Conservation (phyloP, 2,888 invertebrate genomes). For the Sicus ferrugineus region DNA sequence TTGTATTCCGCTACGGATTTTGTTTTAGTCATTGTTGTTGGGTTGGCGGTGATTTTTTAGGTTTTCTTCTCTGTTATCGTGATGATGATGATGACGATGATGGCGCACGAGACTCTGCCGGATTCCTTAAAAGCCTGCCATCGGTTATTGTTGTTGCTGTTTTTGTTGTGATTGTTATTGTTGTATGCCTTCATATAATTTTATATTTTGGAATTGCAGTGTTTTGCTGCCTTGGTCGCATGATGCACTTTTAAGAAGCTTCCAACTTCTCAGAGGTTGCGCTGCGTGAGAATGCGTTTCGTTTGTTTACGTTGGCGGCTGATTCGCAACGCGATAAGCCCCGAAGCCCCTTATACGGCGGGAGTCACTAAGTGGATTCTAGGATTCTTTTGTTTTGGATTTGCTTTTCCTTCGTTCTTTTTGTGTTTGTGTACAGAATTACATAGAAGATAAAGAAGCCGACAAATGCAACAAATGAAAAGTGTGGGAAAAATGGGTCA, state of each 20-base stretch:
- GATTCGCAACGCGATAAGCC: slow-evolving; percentile 15
- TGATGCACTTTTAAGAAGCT: slow-evolving; percentile 14
- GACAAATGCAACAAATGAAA: not conserved
- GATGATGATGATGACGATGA: slow-evolving; percentile 17
- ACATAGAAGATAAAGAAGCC: not conserved
- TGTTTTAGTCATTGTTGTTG: slow-evolving; percentile 18
- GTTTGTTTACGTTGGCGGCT: not conserved
- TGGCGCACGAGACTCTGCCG: slow-evolving; percentile 26
- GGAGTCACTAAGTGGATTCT: not conserved
- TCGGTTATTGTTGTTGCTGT: not conserved
- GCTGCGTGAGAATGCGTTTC: slow-evolving; percentile 25
- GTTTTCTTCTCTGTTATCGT: not conserved
- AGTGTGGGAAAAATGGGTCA: slow-evolving; percentile 18
- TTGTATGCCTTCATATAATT: slow-evolving; percentile 9
- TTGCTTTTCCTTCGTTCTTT: too few relatives aligned
- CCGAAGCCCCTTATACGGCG: not conserved
- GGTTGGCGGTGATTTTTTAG: slow-evolving; percentile 10
- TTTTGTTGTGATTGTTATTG: slow-evolving; percentile 11
- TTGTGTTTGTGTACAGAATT: too few relatives aligned
- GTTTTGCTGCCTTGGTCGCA: not conserved
- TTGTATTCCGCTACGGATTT: not conserved
- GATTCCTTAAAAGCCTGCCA: slow-evolving; percentile 14
- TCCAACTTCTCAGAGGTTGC: slow-evolving; percentile 6
- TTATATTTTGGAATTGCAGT: slow-evolving; percentile 15
- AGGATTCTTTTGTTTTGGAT: not conserved